Base-by-base conservation (phyloP, 2,888 invertebrate species). In the Pantelozetes paolii region DNA sequence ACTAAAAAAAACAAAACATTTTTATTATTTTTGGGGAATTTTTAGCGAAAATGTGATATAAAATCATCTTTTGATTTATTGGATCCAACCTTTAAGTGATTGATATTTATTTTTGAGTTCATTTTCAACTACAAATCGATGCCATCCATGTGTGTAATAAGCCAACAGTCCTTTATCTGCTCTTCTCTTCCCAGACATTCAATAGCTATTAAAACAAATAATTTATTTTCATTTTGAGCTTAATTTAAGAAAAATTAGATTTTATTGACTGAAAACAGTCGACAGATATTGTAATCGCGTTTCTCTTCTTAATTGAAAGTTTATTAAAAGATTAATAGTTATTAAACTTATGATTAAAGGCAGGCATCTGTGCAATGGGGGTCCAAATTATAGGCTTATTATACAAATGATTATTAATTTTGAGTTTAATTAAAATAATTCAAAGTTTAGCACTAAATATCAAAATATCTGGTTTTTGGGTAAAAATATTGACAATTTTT, bases 331-430 rank as follows among this genome's bases (percentile, higher is more conserved):
- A 54, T 8, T 20, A 20, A 20, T 3, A 20, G 26, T 23, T n/a
- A n/a, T n/a, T n/a, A n/a, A n/a, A n/a, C n/a, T n/a, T 36, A 36
- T 36, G 13, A 64, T 64, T 11, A 36, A 45, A 69, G 69, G 45
- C 69, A 69, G 69, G 69, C 69, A 45, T 28, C n/a, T 62, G 67
- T 69, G 69, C 69, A 69, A 69, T 42, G 42, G 69, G 67, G 28
- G 59, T 59, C 69, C 26, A 69, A 69, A 69, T 69, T 45, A 26
- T 26, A 45, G 69, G 64, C 64, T 64, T 64, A 40, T 64, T 28
- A 28, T 64, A 64, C 64, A 64, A 40, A 62, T 32, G 18, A 18
- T 20, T 13, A 28, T 64, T 13, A 64, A 28, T 64, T n/a, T n/a
- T n/a, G n/a, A n/a, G n/a, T n/a, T n/a, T n/a, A n/a, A n/a, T n/a